Evolutionary conservation across 2,797 vertebrate species (phyloP), one percentile per base, ranked within the genome.

Genomic region (Loris lydekkerianus): DNA sequence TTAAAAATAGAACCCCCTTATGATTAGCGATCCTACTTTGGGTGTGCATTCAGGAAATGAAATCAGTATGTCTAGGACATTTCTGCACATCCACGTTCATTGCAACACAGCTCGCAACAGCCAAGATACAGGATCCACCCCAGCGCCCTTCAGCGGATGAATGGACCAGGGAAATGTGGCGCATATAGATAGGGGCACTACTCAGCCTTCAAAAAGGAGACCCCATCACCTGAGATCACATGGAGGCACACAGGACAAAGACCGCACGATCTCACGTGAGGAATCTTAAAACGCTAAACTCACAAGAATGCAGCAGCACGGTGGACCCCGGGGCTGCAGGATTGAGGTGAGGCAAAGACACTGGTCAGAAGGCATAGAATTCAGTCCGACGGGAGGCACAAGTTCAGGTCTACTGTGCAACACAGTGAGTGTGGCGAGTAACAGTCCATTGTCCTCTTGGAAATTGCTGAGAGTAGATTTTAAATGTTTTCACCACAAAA

Each of bases 61-160:
- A 56, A 21, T 23, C 31, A 31, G 10, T 7, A 3, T 69, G 70
- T 10, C 11, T 2, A 7, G 18, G 10, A 40, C 31, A 11, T 13
- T 11, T 13, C 60, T 9, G 3, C 31, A 15, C 4, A 10, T 7
- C 10, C 7, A 73, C 1, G 9, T 1, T 20, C 67, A 14, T 0
- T 61, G 40, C n/a, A 34, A n/a, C 53, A 15, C 76, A 58, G 14
- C 14, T 70, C 67, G 21, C 18, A 21, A 7, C 3, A 17, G n/a
- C 23, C 43, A 18, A 25, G 34, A 34, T 10, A 7, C 3, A 21
- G 43, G 10, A 1, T 10, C 63, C 11, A 56, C 75, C 5, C 17
- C 5, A 31, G 29, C 1, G 17, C 10, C 46, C 81, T 34, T 60
- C 76, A 21, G 10, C 14, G 10, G 8, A 4, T 8, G 13, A 5